Evolutionary conservation across 2,888 invertebrate species (phyloP).

Genomic region (Helleia helle): DNA sequence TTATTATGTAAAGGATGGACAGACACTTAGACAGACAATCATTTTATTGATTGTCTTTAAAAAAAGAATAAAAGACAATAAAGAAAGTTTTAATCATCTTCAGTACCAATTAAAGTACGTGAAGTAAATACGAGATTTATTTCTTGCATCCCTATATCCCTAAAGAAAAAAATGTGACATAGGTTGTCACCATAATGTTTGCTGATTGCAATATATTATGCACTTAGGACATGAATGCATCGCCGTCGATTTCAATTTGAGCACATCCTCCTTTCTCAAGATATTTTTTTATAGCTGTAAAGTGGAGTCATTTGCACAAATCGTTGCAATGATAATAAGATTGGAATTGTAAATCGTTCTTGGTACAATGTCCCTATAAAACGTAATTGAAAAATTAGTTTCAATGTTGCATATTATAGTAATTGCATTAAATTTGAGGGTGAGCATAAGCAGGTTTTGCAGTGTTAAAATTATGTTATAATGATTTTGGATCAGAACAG

Average conservation of each 20-base stretch:
- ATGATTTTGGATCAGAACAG: too few relatives aligned
- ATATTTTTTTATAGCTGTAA: conserved; percentile 41
- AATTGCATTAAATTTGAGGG: neutral
- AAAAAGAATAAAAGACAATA: too few relatives aligned
- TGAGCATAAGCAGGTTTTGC: too few relatives aligned
- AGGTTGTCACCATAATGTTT: conserved; percentile 51
- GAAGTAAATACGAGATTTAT: too few relatives aligned
- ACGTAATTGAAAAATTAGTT: conserved; percentile 7
- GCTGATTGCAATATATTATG: conserved; percentile 59
- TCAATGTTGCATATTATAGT: neutral
- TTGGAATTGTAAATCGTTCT: conserved; percentile 14
- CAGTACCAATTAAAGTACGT: too few relatives aligned
- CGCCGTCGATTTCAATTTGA: conserved; percentile 67
- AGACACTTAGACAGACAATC: too few relatives aligned
- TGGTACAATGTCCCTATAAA: conserved; percentile 10
- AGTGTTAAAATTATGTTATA: too few relatives aligned
- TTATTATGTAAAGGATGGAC: too few relatives aligned
- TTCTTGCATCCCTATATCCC: conserved; percentile 31
- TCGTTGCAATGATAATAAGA: conserved; percentile 19
- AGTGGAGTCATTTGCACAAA: conserved; percentile 32
- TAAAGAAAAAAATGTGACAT: conserved; percentile 47
- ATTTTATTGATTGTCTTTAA: too few relatives aligned
- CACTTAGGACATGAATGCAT: conserved; percentile 53
- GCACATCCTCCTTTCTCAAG: conserved; percentile 65
- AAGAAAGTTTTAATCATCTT: too few relatives aligned